Conservation (phyloP, 2,888 invertebrate genomes). For the Temnothorax unifasciatus region DNA sequence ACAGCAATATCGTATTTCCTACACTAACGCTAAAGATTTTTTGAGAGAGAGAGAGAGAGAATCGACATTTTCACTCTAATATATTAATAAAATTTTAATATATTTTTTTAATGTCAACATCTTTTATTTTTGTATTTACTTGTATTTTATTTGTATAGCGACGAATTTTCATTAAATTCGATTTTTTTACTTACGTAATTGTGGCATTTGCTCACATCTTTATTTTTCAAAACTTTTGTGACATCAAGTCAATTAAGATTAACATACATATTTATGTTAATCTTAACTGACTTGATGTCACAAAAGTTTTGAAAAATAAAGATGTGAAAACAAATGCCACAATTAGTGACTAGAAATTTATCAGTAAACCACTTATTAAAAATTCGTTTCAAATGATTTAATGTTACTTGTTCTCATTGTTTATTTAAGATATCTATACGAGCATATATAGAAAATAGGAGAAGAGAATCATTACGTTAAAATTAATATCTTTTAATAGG, state of each 20-base stretch:
- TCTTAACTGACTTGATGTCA: not conserved
- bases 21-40: not conserved
- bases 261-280: slow-evolving; percentile 1
- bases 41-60: not conserved
- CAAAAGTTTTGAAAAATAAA: not conserved
- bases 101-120: not conserved
- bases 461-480: not conserved
- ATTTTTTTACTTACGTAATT: not conserved
- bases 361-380: not conserved
- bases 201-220: not conserved
- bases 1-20: not conserved
- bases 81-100: not conserved
- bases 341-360: not conserved
- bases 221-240: not conserved
- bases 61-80: not conserved
- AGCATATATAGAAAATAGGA: not conserved
- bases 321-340: not conserved
- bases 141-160: too few species aligned
- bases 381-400: not conserved
- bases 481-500: not conserved
- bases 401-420: not conserved
- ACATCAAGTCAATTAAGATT: not conserved
- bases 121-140: not conserved
- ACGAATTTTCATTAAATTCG: not conserved
- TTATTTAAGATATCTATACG: not conserved